phyloP scores from a whole-genome alignment of 2,888 invertebrate genomes.

The Heliconius hortense region DNA sequence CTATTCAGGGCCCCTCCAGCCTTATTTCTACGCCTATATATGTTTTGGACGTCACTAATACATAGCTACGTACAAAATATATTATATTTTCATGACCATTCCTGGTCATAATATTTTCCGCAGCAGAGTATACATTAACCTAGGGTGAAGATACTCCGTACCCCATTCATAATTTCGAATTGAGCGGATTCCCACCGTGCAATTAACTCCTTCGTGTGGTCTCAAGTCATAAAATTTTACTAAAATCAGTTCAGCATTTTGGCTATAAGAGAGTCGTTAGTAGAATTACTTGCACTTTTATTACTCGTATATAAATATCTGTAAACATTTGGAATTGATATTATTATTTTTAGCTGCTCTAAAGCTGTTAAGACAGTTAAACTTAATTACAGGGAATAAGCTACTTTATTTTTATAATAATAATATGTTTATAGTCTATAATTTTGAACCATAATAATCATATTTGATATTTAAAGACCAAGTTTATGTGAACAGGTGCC shows the following conservation, averaged over 20 bases:
- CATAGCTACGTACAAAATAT: no score
- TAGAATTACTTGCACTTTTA: not conserved
- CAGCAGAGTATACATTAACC: no score
- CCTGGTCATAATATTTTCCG: no score
- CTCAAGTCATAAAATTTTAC: not conserved
- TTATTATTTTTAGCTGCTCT: not conserved
- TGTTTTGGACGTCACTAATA: no score
- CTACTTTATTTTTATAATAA: constrained; percentile 9
- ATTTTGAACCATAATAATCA: constrained; percentile 4
- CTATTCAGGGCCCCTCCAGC: no score
- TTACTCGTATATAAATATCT: not conserved
- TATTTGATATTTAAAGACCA: constrained; percentile 15
- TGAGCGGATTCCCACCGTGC: no score
- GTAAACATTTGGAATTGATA: not conserved
- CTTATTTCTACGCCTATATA: no score
- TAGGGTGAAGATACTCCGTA: no score
- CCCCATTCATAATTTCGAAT: no score
- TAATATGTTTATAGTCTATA: not conserved
- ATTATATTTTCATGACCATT: no score
- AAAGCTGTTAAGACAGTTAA: not conserved
- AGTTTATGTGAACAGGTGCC: constrained; percentile 13
- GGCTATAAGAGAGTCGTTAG: not conserved
- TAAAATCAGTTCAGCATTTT: not conserved
- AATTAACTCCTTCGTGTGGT: no score
- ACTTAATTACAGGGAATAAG: not conserved